These are phyloP conservation scores for Caenorhabditis wallacei DNA, from an alignment of 2,888 invertebrate species.

Conservation along the genomic window DNA sequence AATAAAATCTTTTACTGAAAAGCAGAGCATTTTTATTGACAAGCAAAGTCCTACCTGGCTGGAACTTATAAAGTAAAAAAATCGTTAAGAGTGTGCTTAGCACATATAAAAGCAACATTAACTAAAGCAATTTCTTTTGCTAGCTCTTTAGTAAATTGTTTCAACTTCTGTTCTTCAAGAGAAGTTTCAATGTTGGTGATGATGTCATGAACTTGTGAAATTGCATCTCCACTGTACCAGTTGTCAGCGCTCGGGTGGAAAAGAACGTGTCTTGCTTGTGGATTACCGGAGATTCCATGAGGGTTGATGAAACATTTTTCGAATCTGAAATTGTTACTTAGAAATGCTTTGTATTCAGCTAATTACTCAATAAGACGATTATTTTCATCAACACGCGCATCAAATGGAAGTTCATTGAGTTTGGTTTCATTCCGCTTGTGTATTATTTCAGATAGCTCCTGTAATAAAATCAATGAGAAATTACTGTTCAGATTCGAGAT, in stretches of 20 bases:
- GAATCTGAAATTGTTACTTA: constrained; percentile 68
- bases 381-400: constrained; percentile 23
- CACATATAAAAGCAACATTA: constrained; percentile 54
- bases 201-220: constrained; percentile 75
- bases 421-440: constrained; percentile 14
- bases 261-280: constrained; percentile 80
- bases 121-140: constrained; percentile 46
- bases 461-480: too few species aligned
- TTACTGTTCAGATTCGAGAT: too few species aligned
- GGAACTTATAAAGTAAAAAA: constrained; percentile 8
- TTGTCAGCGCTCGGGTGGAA: constrained; percentile 80
- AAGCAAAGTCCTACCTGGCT: not conserved
- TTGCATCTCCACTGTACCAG: constrained; percentile 72
- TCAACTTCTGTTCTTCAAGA: constrained; percentile 19
- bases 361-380: constrained; percentile 47
- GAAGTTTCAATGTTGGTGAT: constrained; percentile 30
- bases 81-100: constrained; percentile 46
- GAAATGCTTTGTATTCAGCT: not conserved
- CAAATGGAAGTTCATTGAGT: constrained; percentile 14
- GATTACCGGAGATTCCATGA: constrained; percentile 82
- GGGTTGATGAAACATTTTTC: constrained; percentile 84
- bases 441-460: constrained; percentile 21
- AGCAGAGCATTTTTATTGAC: too few species aligned
- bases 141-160: constrained; percentile 9
- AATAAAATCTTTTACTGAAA: constrained; percentile 11